A percentile compares a stretch with the other conserved stretches of the same genome.
phyloP scores from a whole-genome alignment of 2,888 invertebrate species.

The Tryphoninae sp. region DNA sequence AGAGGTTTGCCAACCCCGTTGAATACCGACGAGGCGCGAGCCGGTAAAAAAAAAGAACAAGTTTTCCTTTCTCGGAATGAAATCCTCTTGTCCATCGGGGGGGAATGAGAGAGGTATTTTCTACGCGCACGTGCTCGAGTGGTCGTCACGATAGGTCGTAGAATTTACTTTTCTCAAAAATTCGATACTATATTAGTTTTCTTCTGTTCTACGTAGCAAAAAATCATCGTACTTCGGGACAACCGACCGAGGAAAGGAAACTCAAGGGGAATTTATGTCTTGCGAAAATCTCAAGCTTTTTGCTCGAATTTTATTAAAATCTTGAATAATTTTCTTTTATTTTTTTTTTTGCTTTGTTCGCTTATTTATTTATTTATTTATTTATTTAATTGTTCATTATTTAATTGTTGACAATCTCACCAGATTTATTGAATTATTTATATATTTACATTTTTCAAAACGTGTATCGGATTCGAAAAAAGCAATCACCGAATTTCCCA shows the following conservation, averaged over 20 bases:
- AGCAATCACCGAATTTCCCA: background rate
- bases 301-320: background rate
- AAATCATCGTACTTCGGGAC: background rate
- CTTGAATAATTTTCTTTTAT: background rate
- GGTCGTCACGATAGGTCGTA: conserved; percentile 21
- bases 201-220: background rate
- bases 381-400: too few relatives aligned
- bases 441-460: too few relatives aligned
- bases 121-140: conserved; percentile 69
- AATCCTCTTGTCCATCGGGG: conserved; percentile 26
- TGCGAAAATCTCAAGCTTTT: background rate
- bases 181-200: conserved; percentile 42
- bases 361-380: background rate
- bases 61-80: conserved; percentile 64
- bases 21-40: conserved; percentile 23
- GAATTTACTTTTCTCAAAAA: conserved; percentile 26
- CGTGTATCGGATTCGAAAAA: too few relatives aligned
- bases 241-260: background rate
- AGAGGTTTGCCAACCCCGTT: conserved; percentile 42
- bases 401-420: too few relatives aligned
- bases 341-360: background rate
- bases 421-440: too few relatives aligned
- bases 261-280: background rate
- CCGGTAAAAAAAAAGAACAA: conserved; percentile 63
- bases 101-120: background rate